Conservation (phyloP, 2,888 invertebrate species). For the Parnassius smintheus region DNA sequence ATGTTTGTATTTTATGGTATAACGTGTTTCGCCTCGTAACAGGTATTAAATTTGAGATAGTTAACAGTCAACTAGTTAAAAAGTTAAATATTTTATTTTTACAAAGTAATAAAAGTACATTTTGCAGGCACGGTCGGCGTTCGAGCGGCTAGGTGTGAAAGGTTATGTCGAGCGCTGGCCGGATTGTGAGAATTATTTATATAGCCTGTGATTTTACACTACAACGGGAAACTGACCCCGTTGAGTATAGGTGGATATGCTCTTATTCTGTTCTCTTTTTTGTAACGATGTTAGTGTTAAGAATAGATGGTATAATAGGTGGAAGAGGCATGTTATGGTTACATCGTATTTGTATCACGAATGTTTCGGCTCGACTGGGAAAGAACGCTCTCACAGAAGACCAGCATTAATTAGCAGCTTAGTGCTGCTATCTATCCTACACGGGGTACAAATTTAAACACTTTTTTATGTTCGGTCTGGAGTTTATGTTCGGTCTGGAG, state of each 20-base stretch:
- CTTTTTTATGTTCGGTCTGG: too few relatives aligned
- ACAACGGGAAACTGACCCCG: conserved; percentile 40
- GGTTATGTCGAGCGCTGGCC: conserved; percentile 62
- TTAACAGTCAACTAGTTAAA: neutral
- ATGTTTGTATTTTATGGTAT: too few relatives aligned
- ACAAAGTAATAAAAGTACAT: conserved; percentile 28
- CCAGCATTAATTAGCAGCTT: too few relatives aligned
- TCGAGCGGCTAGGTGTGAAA: conserved; percentile 65
- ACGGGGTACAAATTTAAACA: too few relatives aligned
- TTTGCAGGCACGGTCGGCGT: conserved; percentile 29
- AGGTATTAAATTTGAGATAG: too few relatives aligned
- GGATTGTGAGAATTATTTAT: conserved; percentile 72
- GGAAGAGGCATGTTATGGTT: too few relatives aligned
- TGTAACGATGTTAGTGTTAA: neutral
- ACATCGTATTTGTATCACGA: too few relatives aligned
- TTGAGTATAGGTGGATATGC: conserved; percentile 48
- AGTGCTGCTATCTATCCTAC: too few relatives aligned
- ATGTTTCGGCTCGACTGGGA: too few relatives aligned
- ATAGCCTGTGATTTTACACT: conserved; percentile 65
- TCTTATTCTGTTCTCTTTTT: neutral
- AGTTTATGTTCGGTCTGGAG: too few relatives aligned
- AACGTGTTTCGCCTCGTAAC: too few relatives aligned
- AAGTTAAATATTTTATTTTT: conserved; percentile 15
- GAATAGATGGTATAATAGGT: neutral
- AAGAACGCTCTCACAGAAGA: too few relatives aligned